Conservation (phyloP, 2,797 vertebrate species). For the Trachops cirrhosus region DNA sequence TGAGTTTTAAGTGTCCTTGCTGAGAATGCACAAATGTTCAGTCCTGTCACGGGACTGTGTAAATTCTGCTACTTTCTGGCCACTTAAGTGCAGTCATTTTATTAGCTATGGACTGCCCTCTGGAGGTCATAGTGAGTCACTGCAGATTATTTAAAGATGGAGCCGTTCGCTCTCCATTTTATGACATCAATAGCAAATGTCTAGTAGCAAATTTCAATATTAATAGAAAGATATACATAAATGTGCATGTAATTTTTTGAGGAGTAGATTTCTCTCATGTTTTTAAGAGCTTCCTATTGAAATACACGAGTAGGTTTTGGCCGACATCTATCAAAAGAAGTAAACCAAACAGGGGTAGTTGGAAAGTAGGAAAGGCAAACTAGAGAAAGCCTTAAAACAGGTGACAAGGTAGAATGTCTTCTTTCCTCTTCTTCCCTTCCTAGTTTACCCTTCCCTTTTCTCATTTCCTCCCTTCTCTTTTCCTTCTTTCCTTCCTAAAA, state of each 20-base stretch:
- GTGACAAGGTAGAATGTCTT: background rate
- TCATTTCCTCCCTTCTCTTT: accelerated
- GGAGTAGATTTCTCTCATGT: background rate
- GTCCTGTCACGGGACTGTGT: no score
- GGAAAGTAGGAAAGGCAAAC: background rate
- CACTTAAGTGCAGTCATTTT: accelerated
- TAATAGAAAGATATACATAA: background rate
- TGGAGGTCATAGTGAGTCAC: background rate
- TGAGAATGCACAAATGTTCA: background rate
- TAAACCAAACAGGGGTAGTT: background rate
- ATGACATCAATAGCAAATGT: background rate
- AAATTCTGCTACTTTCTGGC: no score
- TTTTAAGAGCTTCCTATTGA: background rate
- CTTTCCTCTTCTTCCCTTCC: background rate
- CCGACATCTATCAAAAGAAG: background rate
- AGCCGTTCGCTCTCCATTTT: background rate
- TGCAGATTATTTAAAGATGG: background rate
- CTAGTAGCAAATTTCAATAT: background rate
- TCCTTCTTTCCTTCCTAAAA: background rate
- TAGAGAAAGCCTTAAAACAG: background rate
- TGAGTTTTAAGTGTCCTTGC: background rate
- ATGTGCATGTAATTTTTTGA: background rate
- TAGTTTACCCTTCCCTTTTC: no score
- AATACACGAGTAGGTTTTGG: background rate
- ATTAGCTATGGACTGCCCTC: background rate